These are phyloP conservation scores for Bolborhynchus lineola DNA, from an alignment of 2,113 vertebrate species.

Conservation along the genomic window DNA sequence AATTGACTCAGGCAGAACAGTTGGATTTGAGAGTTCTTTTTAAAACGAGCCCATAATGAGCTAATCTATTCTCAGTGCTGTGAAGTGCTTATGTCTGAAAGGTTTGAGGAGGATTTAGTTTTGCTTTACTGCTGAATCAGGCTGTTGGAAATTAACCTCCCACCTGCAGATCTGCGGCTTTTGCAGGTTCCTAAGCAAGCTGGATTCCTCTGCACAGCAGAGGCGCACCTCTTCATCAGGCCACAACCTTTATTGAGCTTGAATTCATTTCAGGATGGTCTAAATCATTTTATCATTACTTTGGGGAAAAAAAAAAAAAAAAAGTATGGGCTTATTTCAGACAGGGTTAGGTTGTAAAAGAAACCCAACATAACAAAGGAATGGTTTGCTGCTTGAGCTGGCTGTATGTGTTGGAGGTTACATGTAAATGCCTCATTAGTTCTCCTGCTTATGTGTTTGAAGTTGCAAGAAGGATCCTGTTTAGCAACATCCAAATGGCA, in stretches of 20 bases:
- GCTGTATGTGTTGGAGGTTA: background rate
- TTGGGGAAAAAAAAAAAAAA: background rate
- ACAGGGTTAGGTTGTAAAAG: background rate
- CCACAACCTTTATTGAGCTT: background rate
- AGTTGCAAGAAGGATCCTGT: background rate
- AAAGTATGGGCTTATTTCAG: background rate
- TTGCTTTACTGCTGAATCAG: constrained; percentile 7
- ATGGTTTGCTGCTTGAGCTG: background rate
- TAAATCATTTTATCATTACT: constrained; percentile 9
- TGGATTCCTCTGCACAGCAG: background rate
- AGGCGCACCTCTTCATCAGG: background rate
- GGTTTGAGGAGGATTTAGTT: background rate
- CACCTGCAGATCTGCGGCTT: background rate
- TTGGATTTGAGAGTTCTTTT: background rate
- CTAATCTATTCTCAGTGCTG: background rate
- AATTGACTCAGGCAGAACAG: background rate
- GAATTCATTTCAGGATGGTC: background rate
- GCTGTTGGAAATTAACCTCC: constrained; percentile 15
- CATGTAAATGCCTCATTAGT: background rate
- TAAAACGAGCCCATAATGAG: background rate
- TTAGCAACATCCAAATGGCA: background rate
- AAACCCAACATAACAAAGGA: background rate
- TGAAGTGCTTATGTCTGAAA: background rate
- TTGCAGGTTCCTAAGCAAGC: background rate
- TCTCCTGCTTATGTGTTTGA: background rate